Evolutionary conservation across 64 coral and sea anemone species (phyloP).

Genomic region (Catalaphyllia jardinei): DNA sequence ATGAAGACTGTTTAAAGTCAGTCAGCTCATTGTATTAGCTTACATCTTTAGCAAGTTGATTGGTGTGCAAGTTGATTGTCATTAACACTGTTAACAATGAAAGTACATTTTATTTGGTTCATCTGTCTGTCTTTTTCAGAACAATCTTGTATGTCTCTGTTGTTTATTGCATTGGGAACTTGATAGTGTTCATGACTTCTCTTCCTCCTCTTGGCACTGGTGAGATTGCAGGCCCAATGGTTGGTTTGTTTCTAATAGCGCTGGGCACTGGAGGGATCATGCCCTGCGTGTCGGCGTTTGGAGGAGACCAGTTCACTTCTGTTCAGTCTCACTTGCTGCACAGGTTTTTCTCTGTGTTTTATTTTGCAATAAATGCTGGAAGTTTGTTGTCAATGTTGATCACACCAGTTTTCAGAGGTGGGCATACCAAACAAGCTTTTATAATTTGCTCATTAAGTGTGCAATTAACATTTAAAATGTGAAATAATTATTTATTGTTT

Average conservation of each 20-base stretch:
- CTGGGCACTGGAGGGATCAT: slow-evolving; percentile 95
- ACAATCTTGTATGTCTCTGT: slow-evolving; percentile 93
- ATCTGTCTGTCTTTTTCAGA: slow-evolving; percentile 19
- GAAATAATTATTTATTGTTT: too few relatives aligned
- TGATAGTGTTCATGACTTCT: slow-evolving; percentile 85
- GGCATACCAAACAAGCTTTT: not conserved
- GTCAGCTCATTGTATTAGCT: too few relatives aligned
- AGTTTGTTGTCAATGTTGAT: slow-evolving; percentile 87
- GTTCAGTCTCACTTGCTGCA: slow-evolving; percentile 80
- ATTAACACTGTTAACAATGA: too few relatives aligned
- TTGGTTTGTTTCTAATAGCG: slow-evolving; percentile 90
- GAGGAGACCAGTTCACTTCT: slow-evolving; percentile 91
- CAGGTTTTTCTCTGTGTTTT: slow-evolving; percentile 95
- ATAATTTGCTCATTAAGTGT: not conserved
- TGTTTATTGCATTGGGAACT: slow-evolving; percentile 81
- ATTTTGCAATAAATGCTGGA: slow-evolving; percentile 98
- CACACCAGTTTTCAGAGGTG: slow-evolving; percentile 94
- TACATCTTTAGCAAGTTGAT: too few relatives aligned
- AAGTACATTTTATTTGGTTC: too few relatives aligned
- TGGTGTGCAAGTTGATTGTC: too few relatives aligned
- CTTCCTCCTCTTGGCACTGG: slow-evolving; percentile 68
- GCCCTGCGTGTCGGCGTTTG: slow-evolving; percentile 94
- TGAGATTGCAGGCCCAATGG: slow-evolving; percentile 70
- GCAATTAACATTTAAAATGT: too few relatives aligned
- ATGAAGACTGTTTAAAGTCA: too few relatives aligned